phyloP scores from a whole-genome alignment of 2,797 vertebrate genomes.

The Morus bassanus region DNA sequence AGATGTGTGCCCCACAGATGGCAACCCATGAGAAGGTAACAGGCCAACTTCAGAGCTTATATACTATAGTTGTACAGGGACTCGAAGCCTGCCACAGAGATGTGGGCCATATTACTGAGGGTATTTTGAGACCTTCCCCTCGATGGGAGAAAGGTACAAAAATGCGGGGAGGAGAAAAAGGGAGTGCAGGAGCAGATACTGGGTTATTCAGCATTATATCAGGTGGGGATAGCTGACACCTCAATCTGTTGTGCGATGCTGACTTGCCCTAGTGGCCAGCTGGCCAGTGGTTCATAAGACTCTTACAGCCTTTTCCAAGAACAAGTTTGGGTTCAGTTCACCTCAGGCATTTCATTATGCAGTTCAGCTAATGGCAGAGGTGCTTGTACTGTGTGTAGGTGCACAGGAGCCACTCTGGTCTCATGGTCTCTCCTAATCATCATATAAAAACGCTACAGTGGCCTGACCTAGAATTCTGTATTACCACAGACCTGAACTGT shows the following conservation, averaged over 20 bases:
- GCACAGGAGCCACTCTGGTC: neutral
- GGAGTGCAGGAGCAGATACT: neutral
- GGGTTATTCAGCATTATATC: neutral
- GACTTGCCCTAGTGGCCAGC: neutral
- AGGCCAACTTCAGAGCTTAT: neutral
- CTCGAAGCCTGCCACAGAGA: neutral
- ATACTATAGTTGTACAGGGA: fast-evolving
- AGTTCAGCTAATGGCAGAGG: neutral
- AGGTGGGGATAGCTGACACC: neutral
- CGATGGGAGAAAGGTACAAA: fast-evolving
- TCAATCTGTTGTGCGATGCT: neutral
- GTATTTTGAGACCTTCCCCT: neutral
- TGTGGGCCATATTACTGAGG: neutral
- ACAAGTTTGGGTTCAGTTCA: neutral
- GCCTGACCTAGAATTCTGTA: neutral
- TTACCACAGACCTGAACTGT: neutral
- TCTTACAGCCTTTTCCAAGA: neutral
- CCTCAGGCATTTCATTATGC: neutral
- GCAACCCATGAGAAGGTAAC: neutral
- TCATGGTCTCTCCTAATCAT: neutral
- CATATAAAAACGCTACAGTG: neutral
- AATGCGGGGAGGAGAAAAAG: neutral
- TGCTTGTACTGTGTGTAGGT: neutral
- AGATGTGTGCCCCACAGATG: neutral
- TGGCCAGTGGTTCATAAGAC: fast-evolving